Evolutionary conservation across 2,888 invertebrate genomes (phyloP).

Genomic region (Oegoconia quadripuncta): DNA sequence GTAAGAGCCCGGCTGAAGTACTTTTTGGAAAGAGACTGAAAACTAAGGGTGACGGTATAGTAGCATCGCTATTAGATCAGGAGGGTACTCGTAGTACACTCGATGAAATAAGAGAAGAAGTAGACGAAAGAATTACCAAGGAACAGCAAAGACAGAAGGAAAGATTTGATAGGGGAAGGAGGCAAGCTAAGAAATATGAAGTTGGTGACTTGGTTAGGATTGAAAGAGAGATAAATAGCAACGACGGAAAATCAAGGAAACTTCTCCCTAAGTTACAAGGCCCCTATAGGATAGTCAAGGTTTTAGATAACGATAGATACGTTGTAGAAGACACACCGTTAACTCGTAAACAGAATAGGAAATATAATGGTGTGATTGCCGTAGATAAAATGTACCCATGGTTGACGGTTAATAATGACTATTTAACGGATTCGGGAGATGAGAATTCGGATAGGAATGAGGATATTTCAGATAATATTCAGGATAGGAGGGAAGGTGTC

Average conservation of each 20-base stretch:
- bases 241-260: conserved; percentile 1
- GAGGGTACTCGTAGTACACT: background rate
- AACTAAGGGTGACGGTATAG: background rate
- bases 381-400: conserved; percentile 8
- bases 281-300: background rate
- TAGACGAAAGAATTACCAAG: background rate
- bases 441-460: background rate
- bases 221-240: background rate
- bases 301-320: conserved; percentile 7
- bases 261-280: conserved; percentile 1
- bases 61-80: background rate
- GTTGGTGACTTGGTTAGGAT: conserved; percentile 2
- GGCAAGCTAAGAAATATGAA: background rate
- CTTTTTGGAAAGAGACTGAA: background rate
- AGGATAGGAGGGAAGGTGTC: background rate
- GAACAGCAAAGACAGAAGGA: background rate
- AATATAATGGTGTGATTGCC: conserved; percentile 6
- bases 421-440: background rate
- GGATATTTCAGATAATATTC: background rate
- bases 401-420: background rate
- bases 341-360: conserved; percentile 2
- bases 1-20: conserved; percentile 2
- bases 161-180: conserved; percentile 1
- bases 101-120: conserved; percentile 1
- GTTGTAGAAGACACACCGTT: conserved; percentile 9